Base-by-base conservation (phyloP, 2,797 vertebrate species). In the Cheirogaleus major region DNA sequence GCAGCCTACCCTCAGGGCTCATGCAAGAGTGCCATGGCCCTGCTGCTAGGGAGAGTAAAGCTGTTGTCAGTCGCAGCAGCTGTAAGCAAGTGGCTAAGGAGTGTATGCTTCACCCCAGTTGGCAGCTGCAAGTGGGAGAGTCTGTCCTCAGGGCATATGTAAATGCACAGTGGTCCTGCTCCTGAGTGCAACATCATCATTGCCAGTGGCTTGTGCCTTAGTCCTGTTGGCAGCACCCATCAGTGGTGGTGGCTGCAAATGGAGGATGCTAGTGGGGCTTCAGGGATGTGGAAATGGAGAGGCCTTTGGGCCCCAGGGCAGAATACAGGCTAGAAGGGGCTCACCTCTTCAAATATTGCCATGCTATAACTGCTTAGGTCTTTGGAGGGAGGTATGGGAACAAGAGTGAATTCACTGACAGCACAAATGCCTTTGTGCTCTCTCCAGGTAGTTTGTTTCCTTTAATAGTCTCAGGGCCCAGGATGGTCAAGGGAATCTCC, bases 381-480 rank as follows among this genome's bases (percentile, higher is more conserved):
- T 73, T 48, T 10, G 4, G 14, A 15, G 8, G 27, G n/a, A n/a
- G n/a, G 15, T 20, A 14, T 11, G 15, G 17, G 15, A 10, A 7
- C 15, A 8, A 48, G 1, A 30, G 7, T 48, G 43, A 45, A 0
- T 27, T 11, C 15, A 15, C 0, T 73, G 4, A 17, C 43, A 0
- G 43, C 25, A 18, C 23, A 18, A 48, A 73, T 32, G 7, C 8
- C 43, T 73, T 48, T 48, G 15, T 73, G 8, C 43, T 45, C 25
- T 48, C 8, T 73, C 43, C 43, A 73, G 43, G 43, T 27, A 73
- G 72, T 73, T 32, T 3, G 25, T 59, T 59, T 59, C 18, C 43
- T 63, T 32, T n/a, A 22, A 32, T 75, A 45, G 73, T 50, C 4
- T 75, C 10, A 50, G 45, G 30, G 30, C 5, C 18, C 1, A 22